Evolutionary conservation across 2,888 invertebrate species (phyloP).

Genomic region (Watsonalla cultraria): DNA sequence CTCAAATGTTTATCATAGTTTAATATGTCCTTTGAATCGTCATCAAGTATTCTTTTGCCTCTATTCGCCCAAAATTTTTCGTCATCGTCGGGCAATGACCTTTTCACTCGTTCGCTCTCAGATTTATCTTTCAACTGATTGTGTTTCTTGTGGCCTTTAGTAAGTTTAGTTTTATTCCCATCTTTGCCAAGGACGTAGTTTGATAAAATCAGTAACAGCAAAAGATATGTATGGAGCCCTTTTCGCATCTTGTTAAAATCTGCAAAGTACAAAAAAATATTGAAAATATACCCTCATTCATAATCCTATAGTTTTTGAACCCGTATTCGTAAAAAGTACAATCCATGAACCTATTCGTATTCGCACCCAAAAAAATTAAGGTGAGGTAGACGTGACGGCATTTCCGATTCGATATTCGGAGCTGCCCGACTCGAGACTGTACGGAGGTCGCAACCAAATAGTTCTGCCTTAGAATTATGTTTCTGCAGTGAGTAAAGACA

Average conservation of each 20-base stretch:
- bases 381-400: not conserved
- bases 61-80: conserved; percentile 45
- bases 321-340: too few species aligned
- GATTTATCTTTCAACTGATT: conserved; percentile 31
- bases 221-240: conserved; percentile 37
- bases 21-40: conserved; percentile 12
- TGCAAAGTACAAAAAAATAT: conserved; percentile 30
- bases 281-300: not conserved
- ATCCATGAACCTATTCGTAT: too few species aligned
- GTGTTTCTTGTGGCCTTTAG: conserved; percentile 33
- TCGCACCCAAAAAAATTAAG: not conserved
- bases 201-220: conserved; percentile 44
- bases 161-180: conserved; percentile 38
- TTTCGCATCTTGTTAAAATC: conserved; percentile 49
- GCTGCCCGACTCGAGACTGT: too few species aligned
- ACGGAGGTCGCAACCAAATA: too few species aligned
- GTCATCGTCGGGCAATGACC: conserved; percentile 43
- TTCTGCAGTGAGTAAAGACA: too few species aligned
- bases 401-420: too few species aligned
- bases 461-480: too few species aligned
- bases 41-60: conserved; percentile 37
- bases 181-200: conserved; percentile 44
- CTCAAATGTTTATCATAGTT: conserved; percentile 21
- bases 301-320: not conserved
- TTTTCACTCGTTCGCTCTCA: conserved; percentile 41